Conservation (phyloP, 2,888 invertebrate genomes). For the Yponomeuta cagnagella region DNA sequence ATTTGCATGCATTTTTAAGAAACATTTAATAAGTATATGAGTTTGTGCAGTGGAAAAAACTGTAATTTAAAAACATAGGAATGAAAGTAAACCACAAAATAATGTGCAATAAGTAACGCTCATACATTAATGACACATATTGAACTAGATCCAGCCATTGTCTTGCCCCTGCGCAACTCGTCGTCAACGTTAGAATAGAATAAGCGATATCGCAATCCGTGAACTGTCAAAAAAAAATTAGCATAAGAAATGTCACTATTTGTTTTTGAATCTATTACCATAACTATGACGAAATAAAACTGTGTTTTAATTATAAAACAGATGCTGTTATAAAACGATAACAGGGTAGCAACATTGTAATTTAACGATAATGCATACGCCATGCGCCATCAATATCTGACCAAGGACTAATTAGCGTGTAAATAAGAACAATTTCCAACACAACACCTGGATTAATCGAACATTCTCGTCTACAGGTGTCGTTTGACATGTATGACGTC, state of each 20-base stretch:
- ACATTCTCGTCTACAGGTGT: background rate
- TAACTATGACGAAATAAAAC: background rate
- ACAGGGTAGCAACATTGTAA: background rate
- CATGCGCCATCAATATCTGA: background rate
- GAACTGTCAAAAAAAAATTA: constrained; percentile 39
- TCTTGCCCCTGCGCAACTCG: constrained; percentile 32
- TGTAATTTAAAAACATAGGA: background rate
- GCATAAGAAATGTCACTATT: constrained; percentile 19
- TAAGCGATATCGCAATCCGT: constrained; percentile 30
- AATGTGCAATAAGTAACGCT: background rate
- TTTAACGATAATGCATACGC: background rate
- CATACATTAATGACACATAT: constrained; percentile 1
- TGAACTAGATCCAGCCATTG: constrained; percentile 26
- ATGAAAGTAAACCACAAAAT: constrained; percentile 14
- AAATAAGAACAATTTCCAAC: background rate
- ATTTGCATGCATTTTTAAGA: too few relatives aligned
- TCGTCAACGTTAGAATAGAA: constrained; percentile 21
- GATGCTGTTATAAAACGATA: background rate
- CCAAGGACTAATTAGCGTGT: background rate
- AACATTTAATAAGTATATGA: background rate
- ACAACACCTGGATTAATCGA: background rate
- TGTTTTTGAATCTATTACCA: constrained; percentile 6
- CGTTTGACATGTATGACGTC: background rate
- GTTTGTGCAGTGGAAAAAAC: background rate
- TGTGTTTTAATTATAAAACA: background rate